These are phyloP conservation scores for Gobio occitaniae DNA, from an alignment of 2,797 vertebrate genomes.

Conservation along the genomic window DNA sequence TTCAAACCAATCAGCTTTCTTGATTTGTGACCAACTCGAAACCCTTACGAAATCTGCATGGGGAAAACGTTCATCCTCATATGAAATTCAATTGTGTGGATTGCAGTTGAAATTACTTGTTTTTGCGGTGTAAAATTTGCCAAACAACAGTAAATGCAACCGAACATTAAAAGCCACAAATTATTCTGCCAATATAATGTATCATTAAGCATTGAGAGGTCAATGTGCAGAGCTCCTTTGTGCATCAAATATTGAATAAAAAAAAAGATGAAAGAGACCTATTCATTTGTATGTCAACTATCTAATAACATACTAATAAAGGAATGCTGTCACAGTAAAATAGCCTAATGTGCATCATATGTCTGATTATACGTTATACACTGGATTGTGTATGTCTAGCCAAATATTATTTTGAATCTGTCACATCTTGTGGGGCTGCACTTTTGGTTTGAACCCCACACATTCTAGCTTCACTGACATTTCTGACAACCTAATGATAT, in stretches of 20 bases:
- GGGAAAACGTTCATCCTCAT: neutral
- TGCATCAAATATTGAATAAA: neutral
- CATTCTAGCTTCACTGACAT: neutral
- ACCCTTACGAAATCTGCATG: neutral
- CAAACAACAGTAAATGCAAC: neutral
- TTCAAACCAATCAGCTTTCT: neutral
- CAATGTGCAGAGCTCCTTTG: neutral
- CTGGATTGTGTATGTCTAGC: neutral
- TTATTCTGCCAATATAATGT: neutral
- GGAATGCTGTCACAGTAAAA: neutral
- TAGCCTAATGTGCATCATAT: neutral
- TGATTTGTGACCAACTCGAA: neutral
- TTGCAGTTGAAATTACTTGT: neutral
- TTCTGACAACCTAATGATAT: constrained; percentile 44
- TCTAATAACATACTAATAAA: neutral
- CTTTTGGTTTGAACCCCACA: neutral
- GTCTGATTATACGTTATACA: neutral
- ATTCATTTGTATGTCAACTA: neutral
- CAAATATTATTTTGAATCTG: neutral
- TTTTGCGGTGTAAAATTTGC: neutral
- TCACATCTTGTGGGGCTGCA: neutral
- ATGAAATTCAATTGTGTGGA: neutral
- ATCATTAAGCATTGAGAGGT: neutral
- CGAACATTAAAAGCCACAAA: neutral
- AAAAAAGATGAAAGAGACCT: neutral